Evolutionary conservation across 2,888 invertebrate species (phyloP), one percentile per base, ranked within the genome.

Genomic region (Trypoxylon attenuatum): DNA sequence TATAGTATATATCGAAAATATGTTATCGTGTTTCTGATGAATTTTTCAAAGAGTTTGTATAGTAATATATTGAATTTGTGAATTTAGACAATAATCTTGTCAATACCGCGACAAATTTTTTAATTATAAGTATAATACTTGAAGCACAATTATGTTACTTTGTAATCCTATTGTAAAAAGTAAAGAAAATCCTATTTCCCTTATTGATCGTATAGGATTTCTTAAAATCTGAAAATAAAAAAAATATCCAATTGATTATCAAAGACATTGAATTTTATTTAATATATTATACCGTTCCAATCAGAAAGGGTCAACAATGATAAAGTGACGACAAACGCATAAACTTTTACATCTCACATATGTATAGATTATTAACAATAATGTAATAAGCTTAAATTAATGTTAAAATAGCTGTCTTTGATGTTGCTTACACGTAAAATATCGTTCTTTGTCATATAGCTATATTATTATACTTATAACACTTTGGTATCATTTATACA

Each of bases 181-280:
- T n/a, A n/a, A n/a, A n/a, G n/a, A n/a, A n/a, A n/a, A n/a, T n/a
- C n/a, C n/a, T n/a, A n/a, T n/a, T n/a, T n/a, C n/a, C n/a, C n/a
- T n/a, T n/a, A n/a, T n/a, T n/a, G n/a, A n/a, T n/a, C n/a, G n/a
- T n/a, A n/a, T n/a, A n/a, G n/a, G n/a, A n/a, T n/a, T n/a, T n/a
- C n/a, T n/a, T n/a, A n/a, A n/a, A n/a, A n/a, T 45, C 46, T 6
- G 3, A 41, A 46, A 22, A 41, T 23, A 18, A 25, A 50, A 1
- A n/a, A 29, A 58, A 42, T 33, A 46, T n/a, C n/a, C n/a, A n/a
- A n/a, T n/a, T n/a, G n/a, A 5, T 73, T 80, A 78, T 71, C 76
- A 81, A 84, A 82, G 78, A 78, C 79, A 79, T 71, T 73, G 67
- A 79, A 76, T 75, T 83, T 82, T 83, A 83, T 84, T 84, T 70